Conservation (phyloP, 2,797 vertebrate genomes). For the Ceryle rudis region DNA sequence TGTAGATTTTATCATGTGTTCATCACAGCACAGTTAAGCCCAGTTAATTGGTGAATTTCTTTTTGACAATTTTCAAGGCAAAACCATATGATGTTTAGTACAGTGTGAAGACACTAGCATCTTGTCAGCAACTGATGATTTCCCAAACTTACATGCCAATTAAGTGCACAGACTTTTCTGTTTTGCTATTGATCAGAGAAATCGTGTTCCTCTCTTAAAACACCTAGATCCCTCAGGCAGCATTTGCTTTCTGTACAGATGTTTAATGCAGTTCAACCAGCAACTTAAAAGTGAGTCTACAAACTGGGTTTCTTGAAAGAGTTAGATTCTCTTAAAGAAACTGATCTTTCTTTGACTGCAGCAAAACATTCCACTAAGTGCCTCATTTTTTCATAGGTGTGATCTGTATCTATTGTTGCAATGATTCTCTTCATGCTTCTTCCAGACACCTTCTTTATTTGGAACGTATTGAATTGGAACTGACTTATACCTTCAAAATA, state of each 20-base stretch:
- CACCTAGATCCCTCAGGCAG: neutral
- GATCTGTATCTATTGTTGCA: neutral
- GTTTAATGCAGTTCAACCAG: neutral
- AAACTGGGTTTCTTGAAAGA: neutral
- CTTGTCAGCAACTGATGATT: neutral
- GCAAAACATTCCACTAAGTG: neutral
- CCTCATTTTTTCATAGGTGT: neutral
- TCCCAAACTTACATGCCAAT: neutral
- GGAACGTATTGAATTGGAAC: neutral
- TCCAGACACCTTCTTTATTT: neutral
- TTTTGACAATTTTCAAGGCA: neutral
- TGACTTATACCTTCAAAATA: neutral
- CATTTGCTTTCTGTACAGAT: neutral
- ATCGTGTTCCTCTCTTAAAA: neutral
- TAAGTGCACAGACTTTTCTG: neutral
- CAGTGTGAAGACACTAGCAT: neutral
- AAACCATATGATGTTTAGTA: neutral
- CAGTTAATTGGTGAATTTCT: neutral
- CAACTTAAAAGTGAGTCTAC: neutral
- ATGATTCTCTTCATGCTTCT: neutral
- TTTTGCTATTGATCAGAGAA: neutral
- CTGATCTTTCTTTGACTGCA: neutral
- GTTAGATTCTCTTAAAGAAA: neutral
- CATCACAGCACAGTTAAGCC: neutral
- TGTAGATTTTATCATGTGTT: neutral